Evolutionary conservation across 2,113 vertebrate species (phyloP).

Genomic region (Catharus minimus): DNA sequence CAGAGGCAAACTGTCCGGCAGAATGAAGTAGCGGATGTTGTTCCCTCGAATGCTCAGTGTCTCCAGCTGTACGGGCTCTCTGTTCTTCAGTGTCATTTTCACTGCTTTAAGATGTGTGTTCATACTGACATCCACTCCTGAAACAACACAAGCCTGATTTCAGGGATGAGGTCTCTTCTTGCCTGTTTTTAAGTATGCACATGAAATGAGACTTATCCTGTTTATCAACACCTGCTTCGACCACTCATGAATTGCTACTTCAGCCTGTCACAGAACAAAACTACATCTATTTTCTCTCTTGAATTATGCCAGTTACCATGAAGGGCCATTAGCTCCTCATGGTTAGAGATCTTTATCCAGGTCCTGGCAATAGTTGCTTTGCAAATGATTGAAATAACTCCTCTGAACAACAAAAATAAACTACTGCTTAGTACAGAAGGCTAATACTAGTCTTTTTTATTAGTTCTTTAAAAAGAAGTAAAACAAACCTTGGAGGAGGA

Average conservation of each 20-base stretch:
- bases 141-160: neutral
- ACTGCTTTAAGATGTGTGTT: slow-evolving; percentile 98
- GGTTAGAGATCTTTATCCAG: neutral
- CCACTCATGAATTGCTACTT: neutral
- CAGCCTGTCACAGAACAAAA: neutral
- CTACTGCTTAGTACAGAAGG: neutral
- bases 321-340: neutral
- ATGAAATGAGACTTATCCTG: neutral
- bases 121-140: slow-evolving; percentile 97
- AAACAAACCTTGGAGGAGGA: neutral
- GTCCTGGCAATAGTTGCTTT: neutral
- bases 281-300: neutral
- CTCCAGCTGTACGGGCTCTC: slow-evolving; percentile 95
- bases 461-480: neutral
- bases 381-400: neutral
- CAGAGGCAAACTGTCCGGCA: slow-evolving; percentile 95
- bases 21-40: slow-evolving; percentile 98
- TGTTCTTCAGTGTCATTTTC: slow-evolving; percentile 98
- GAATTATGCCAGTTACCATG: neutral
- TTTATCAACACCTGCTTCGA: neutral
- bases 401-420: neutral
- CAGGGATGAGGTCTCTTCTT: neutral
- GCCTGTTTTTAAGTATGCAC: neutral
- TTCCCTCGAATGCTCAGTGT: slow-evolving; percentile 96
- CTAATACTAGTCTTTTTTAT: neutral